A percentile compares a stretch with the other conserved stretches of the same genome.
Evolutionary conservation across 2,113 vertebrate species (phyloP).

Genomic region (Erinaceus europaeus): DNA sequence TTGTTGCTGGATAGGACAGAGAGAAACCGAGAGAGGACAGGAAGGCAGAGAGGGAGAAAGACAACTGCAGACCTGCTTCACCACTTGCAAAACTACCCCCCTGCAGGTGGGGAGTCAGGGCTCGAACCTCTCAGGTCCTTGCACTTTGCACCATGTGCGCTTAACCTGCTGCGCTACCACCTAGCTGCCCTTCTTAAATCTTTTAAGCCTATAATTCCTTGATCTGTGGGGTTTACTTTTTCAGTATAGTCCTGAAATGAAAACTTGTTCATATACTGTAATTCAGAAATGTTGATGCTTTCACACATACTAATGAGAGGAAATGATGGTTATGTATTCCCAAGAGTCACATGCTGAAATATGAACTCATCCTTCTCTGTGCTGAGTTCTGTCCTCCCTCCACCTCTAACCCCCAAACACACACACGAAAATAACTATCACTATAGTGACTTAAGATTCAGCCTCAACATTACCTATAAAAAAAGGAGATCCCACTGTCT

Average conservation of each 20-base stretch:
- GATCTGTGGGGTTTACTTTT: background rate
- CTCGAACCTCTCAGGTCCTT: too few relatives aligned
- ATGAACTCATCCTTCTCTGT: background rate
- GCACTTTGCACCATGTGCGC: too few relatives aligned
- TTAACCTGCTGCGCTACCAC: too few relatives aligned
- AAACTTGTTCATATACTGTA: background rate
- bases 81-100: too few relatives aligned
- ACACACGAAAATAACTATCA: background rate
- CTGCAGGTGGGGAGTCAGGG: too few relatives aligned
- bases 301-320: background rate
- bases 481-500: background rate
- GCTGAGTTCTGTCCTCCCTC: too few relatives aligned
- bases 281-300: background rate
- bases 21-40: too few relatives aligned
- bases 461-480: background rate
- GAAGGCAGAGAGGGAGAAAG: too few relatives aligned
- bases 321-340: background rate
- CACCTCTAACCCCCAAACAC: background rate
- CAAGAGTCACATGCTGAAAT: background rate
- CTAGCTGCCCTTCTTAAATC: too few relatives aligned
- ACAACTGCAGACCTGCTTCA: too few relatives aligned
- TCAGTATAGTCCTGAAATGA: background rate
- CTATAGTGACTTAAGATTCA: background rate
- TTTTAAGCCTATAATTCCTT: background rate
- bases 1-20: too few relatives aligned